A percentile compares a stretch with the other conserved stretches of the same genome.
Conservation (phyloP, 2,797 vertebrate species). For the Helicolenus hilgendorfi region DNA sequence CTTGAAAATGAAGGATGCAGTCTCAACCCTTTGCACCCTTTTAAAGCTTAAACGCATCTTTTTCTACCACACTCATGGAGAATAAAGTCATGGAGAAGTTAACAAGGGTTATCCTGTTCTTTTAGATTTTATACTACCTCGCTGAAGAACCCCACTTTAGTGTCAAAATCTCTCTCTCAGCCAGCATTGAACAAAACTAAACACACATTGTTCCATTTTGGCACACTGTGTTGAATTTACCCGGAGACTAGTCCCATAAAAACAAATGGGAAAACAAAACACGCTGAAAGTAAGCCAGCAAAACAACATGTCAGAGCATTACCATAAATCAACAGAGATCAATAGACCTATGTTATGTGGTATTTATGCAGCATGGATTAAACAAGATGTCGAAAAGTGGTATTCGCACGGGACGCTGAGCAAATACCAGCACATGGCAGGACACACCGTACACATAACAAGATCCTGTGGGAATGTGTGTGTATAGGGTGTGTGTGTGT, state of each 20-base stretch:
- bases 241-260: neutral
- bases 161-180: neutral
- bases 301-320: constrained; percentile 32
- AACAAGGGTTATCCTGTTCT: neutral
- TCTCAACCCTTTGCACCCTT: neutral
- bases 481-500: neutral
- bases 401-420: neutral
- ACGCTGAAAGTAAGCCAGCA: constrained; percentile 28
- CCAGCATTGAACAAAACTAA: neutral
- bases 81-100: neutral
- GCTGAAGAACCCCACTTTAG: neutral
- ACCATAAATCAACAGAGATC: constrained; percentile 53
- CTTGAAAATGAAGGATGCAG: neutral
- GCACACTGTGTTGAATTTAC: neutral
- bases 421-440: constrained; percentile 31
- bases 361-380: constrained; percentile 43
- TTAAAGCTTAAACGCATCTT: neutral
- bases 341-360: neutral
- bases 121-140: neutral
- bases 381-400: constrained; percentile 31
- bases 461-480: neutral
- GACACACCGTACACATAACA: constrained; percentile 26
- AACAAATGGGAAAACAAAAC: constrained; percentile 37
- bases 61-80: neutral
- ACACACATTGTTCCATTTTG: neutral